These are phyloP conservation scores for Aphelinus atriplicis DNA, from an alignment of 1,140 invertebrate genomes.

Conservation along the genomic window DNA sequence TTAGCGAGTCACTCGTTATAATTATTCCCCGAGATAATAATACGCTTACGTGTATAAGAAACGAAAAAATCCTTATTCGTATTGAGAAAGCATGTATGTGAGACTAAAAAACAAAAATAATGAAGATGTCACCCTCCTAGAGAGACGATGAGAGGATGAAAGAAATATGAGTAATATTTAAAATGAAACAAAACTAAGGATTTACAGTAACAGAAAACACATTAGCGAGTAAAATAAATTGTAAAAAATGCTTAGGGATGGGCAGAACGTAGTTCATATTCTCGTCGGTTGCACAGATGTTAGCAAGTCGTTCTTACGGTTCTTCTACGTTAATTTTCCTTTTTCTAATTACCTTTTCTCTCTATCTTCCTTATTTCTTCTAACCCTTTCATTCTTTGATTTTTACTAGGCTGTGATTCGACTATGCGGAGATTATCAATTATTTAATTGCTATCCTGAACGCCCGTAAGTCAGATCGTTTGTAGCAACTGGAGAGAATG, in stretches of 20 bases:
- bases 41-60: conserved; percentile 61
- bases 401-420: conserved; percentile 50
- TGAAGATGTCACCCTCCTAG: conserved; percentile 26
- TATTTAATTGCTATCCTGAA: conserved; percentile 43
- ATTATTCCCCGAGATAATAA: conserved; percentile 59
- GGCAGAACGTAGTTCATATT: conserved; percentile 47
- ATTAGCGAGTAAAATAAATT: conserved; percentile 34
- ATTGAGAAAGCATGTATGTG: conserved; percentile 14
- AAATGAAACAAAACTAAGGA: conserved; percentile 18
- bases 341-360: neutral
- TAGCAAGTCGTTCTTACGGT: conserved; percentile 28
- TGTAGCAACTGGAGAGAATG: conserved; percentile 25
- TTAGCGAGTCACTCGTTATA: conserved; percentile 53
- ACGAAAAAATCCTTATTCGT: conserved; percentile 41
- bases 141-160: conserved; percentile 42
- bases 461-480: conserved; percentile 32
- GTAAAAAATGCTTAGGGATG: conserved; percentile 46
- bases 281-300: conserved; percentile 30
- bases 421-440: conserved; percentile 42
- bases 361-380: conserved; percentile 12
- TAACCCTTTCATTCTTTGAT: conserved; percentile 32
- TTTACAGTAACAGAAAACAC: conserved; percentile 18
- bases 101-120: conserved; percentile 19
- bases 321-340: conserved; percentile 4
- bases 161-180: conserved; percentile 26